A percentile compares a stretch with the other conserved stretches of the same genome.
Evolutionary conservation across 2,797 vertebrate species (phyloP).

Genomic region (Gallinago solitaria): DNA sequence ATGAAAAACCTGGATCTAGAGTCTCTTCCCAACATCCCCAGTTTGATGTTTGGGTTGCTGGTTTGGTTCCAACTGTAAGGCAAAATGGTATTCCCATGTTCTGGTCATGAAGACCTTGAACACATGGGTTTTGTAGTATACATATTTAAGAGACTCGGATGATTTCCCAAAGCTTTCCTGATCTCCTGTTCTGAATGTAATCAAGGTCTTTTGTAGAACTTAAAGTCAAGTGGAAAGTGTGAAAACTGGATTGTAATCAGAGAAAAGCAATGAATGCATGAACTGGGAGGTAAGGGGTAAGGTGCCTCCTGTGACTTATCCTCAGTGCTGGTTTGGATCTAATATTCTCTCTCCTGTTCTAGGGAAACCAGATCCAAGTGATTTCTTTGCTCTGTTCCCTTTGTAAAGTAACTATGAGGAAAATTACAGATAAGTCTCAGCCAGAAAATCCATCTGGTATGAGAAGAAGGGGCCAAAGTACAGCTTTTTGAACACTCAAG

Average conservation of each 20-base stretch:
- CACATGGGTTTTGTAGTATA: not conserved
- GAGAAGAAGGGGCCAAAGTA: conserved; percentile 65
- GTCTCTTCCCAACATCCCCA: not conserved
- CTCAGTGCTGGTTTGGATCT: too few relatives aligned
- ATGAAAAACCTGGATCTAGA: not conserved
- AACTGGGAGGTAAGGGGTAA: conserved; percentile 34
- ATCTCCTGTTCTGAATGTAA: conserved; percentile 6
- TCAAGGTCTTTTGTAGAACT: not conserved
- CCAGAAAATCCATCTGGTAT: conserved; percentile 69
- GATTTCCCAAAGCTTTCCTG: not conserved
- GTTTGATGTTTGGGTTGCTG: not conserved
- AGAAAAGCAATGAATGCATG: not conserved
- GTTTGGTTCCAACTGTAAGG: not conserved
- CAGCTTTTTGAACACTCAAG: conserved; percentile 47
- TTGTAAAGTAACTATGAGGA: conserved; percentile 61
- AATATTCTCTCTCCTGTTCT: conserved; percentile 19
- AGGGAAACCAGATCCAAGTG: conserved; percentile 44
- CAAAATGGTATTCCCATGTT: not conserved
- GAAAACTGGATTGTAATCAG: conserved; percentile 6
- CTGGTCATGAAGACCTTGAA: not conserved
- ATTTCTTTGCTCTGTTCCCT: conserved; percentile 56
- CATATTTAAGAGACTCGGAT: not conserved
- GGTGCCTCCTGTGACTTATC: conserved; percentile 38
- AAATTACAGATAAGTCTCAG: conserved; percentile 60
- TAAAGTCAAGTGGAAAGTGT: conserved; percentile 11